Base-by-base conservation (phyloP, 1,140 invertebrate species). In the Homalodisca vitripennis region DNA sequence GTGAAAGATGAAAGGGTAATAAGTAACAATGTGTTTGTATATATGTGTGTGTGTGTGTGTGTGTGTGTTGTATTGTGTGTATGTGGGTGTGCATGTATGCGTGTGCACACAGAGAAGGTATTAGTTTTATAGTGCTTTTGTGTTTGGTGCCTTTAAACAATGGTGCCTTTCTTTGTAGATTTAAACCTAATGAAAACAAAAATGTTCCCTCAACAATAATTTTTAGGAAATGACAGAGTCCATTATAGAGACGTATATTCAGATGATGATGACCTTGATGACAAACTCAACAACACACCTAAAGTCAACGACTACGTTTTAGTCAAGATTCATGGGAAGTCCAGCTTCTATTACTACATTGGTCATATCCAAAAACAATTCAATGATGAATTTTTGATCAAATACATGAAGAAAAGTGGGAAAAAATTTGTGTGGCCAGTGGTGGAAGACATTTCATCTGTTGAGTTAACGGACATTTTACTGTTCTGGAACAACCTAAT, bases 351-450 rank as follows among this genome's bases (percentile, higher is more conserved):
- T 17, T 41, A 41, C 17, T 41, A 41, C 34, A 41, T 41, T 41
- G 34, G 34, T 17, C 17, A 41, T 17, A 17, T 41, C 17, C 34
- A 10, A 17, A 41, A 41, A 41, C 6, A 41, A 17, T 41, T 41
- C 17, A 41, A 41, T 41, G 34, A 41, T 41, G 34, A 41, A 17
- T 41, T 41, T 41, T 10, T 41, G 34, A 17, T 41, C 17, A 41
- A 41, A 17, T 41, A 41, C 51, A 55, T 55, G 24, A 55, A 55
- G 20, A 55, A 22, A 20, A 55, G 51, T 55, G 51, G 51, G 24
- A 55, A 55, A 55, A 55, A 55, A 20, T 55, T 55, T 55, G 51
- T 55, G 51, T 55, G 51, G 51, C 51, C 51, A 55, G 51, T 12
- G 20, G 51, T 55, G 24, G 51, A 55, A 10, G 51, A 55, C 51